Evolutionary conservation across 1,140 invertebrate species (phyloP).

Genomic region (Aporrectodea caliginosa): DNA sequence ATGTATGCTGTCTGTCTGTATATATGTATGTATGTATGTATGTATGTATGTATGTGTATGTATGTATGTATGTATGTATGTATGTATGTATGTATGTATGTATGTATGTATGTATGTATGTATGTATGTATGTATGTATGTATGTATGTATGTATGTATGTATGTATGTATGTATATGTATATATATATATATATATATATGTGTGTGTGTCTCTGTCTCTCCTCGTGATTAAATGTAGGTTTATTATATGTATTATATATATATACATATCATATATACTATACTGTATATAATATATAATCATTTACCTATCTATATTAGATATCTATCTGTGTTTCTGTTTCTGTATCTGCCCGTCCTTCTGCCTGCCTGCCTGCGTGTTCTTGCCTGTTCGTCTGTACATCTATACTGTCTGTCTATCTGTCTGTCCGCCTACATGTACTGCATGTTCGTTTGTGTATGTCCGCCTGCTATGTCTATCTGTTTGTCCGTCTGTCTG

Average conservation of each 20-base stretch:
- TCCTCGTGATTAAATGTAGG: background rate
- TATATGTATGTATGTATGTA: no score
- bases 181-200: background rate
- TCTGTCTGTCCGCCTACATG: background rate
- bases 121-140: conserved; percentile 3
- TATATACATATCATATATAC: background rate
- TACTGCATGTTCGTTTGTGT: no score
- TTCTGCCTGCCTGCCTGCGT: background rate
- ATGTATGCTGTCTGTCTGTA: no score
- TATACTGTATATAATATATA: no score
- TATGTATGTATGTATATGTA: background rate
- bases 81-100: no score
- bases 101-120: no score
- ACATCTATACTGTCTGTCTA: background rate
- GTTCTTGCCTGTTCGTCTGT: background rate
- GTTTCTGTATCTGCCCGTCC: background rate
- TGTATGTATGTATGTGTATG: no score
- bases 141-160: background rate
- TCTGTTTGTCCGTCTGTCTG: no score
- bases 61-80: no score
- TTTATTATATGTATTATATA: background rate
- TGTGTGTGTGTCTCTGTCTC: background rate
- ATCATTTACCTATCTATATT: no score
- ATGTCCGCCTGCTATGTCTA: no score
- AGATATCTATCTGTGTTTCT: background rate